Conservation (phyloP, 2,797 vertebrate genomes). For the Avahi laniger region DNA sequence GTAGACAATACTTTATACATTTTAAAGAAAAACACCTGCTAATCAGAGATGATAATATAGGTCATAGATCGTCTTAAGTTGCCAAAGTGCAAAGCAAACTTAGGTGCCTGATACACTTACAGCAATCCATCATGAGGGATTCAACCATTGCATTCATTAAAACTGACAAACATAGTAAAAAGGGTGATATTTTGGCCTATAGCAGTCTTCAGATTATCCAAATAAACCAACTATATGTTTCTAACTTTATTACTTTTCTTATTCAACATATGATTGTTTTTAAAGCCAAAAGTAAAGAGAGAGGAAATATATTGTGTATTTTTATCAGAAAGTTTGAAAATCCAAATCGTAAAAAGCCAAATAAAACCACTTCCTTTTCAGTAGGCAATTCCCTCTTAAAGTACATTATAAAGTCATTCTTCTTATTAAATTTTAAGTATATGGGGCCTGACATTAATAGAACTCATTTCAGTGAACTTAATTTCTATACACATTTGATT, state of each 20-base stretch:
- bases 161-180: not conserved
- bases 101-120: not conserved
- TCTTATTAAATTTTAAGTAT: constrained; percentile 17
- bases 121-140: not conserved
- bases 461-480: not conserved
- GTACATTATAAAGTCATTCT: not conserved
- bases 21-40: not conserved
- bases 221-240: not conserved
- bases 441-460: not conserved
- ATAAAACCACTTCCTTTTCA: not conserved
- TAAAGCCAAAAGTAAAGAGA: not conserved
- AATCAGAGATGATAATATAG: not conserved
- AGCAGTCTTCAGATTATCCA: not conserved
- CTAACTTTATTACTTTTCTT: not conserved
- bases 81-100: not conserved
- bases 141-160: not conserved
- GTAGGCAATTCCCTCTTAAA: not conserved
- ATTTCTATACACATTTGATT: not conserved
- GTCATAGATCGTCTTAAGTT: not conserved
- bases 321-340: not conserved
- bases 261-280: not conserved
- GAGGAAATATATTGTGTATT: not conserved
- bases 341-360: not conserved
- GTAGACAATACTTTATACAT: not conserved
- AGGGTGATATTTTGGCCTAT: not conserved